Base-by-base conservation (phyloP, 2,113 vertebrate genomes). In the Oryzias melastigma region DNA sequence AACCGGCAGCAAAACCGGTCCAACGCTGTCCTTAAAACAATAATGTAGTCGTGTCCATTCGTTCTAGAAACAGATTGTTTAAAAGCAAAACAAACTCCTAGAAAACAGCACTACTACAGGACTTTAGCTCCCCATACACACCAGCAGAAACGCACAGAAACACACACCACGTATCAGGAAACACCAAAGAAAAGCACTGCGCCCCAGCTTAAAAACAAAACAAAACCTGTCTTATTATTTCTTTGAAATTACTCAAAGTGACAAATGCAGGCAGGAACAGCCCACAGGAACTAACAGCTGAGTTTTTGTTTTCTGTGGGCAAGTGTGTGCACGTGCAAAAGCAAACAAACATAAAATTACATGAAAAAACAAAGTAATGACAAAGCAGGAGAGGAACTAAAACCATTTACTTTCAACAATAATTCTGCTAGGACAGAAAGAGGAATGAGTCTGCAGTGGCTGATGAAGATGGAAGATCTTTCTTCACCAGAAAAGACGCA, bases 151-250 rank as follows among this genome's bases (percentile, higher is more conserved):
- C 29, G 10, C 29, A 35, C 29, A 35, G 10, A 3, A 35, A 12
- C 35, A 35, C 35, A 35, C 6, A 5, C 4, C 25, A 4, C 5
- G 4, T 27, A 5, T 17, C 50, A 19, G 7, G 25, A 52, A 68
- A 75, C 60, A 58, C 43, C 57, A 52, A 10, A 24, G 16, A 22
- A 47, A 52, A 35, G 47, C 35, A 16, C 41, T 66, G 47, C 58
- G 57, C 22, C 40, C 20, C 52, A 55, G 40, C 17, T 35, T 52
- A n/a, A 68, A 59, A 65, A 19, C 14, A 69, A 56, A 65, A 19
- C 14, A n/a, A 18, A 64, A 41, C 52, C 59, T 59, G 47, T 42
- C 13, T 57, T 19, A 12, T 19, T 18, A 27, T 52, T 27, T 20
- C 8, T 51, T 62, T 56, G 72, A 49, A 35, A 35, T 35, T 10